phyloP scores from a whole-genome alignment of 2,113 vertebrate species.

The Rhinopomastus cyanomelas region DNA sequence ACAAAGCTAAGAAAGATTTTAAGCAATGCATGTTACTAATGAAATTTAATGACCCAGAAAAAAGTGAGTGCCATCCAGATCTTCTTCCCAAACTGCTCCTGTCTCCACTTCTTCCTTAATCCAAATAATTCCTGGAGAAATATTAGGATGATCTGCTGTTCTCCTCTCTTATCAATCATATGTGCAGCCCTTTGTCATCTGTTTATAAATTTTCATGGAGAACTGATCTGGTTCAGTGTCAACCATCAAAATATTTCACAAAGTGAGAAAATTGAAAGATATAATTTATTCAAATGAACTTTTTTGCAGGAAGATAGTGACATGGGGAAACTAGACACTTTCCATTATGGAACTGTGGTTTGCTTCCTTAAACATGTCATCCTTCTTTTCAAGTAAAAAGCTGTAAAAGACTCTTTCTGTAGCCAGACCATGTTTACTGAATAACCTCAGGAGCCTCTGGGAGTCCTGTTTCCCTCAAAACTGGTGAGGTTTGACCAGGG shows the following conservation, averaged over 20 bases:
- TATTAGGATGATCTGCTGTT: fast-evolving
- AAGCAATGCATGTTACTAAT: not conserved
- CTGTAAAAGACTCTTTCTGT: not conserved
- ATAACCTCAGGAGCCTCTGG: not conserved
- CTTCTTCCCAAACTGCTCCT: not conserved
- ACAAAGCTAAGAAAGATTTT: not conserved
- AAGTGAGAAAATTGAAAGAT: not conserved
- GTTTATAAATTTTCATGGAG: not conserved
- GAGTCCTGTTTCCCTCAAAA: not conserved
- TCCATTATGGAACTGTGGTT: not conserved
- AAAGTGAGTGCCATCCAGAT: not conserved
- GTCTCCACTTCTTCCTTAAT: not conserved
- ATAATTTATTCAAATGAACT: not conserved
- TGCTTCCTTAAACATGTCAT: not conserved
- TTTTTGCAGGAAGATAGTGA: fast-evolving
- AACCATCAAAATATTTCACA: not conserved
- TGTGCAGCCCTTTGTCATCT: not conserved
- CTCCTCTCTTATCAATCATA: not conserved
- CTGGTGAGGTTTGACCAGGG: not conserved
- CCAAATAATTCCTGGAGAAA: not conserved
- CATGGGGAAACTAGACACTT: not conserved
- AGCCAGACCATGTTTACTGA: not conserved
- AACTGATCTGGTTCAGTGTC: not conserved
- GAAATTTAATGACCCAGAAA: not conserved
- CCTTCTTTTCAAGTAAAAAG: not conserved